Base-by-base conservation (phyloP, 2,888 invertebrate genomes). In the Thyatira batis region DNA sequence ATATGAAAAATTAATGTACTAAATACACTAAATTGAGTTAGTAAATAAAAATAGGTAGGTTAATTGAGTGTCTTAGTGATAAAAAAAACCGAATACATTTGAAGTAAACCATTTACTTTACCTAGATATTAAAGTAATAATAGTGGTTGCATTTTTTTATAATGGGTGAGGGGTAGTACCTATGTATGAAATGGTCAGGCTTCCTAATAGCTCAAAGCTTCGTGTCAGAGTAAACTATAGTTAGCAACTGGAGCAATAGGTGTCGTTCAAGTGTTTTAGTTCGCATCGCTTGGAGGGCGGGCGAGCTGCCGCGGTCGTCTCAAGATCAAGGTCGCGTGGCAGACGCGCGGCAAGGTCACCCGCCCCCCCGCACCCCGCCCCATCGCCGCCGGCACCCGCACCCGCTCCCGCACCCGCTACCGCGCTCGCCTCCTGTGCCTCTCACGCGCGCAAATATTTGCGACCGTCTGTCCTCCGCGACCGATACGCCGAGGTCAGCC, bases 401-500 rank as follows among this genome's bases (percentile, higher is more conserved):
- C 69, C 69, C 65, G n/a, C 48, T 61, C 53, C 54, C 48, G 58
- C 56, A 48, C 60, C 51, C 65, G 65, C 59, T n/a, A 61, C 65
- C 67, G 69, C 76, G 69, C 71, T 65, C 66, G 71, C 70, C 69
- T 70, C 69, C 65, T 65, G 65, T 67, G 78, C 80, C 78, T 76
- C 80, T 73, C 80, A 72, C 78, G 84, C 84, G 84, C 87, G 85
- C 90, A 89, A 89, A 90, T 89, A 90, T 90, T 89, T 90, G 88
- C 89, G 87, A 84, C 85, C 84, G 90, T 89, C 88, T 88, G 91
- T 91, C 91, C 91, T 89, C 90, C 87, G 84, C 89, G 91, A 89
- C 91, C 91, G 91, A 91, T 91, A 91, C 84, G 88, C 84, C 89
- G 91, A 92, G 91, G 91, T 92, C 91, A 87, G 79, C 78, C 82